Evolutionary conservation across 2,888 invertebrate species (phyloP), one percentile per base, ranked within the genome.

Genomic region (Ochropleura leucogaster): DNA sequence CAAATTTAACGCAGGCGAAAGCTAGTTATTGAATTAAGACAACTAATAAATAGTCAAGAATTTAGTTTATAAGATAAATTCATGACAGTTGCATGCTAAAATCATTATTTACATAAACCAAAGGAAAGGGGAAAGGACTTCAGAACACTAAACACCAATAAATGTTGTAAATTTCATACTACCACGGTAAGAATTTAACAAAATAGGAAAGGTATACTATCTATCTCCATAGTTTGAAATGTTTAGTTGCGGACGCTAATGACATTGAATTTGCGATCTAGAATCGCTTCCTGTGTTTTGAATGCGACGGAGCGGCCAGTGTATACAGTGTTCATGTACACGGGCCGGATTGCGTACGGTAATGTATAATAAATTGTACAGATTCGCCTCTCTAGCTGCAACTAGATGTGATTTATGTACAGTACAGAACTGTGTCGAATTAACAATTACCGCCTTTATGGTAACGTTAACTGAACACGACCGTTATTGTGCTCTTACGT

Each of bases 391-490:
- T 90, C 89, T 82, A 79, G 88, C 88, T 91, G 90, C 92, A 94
- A 93, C 92, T 92, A 92, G 93, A 86, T 92, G 92, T 94, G 94
- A 95, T 95, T 95, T 95, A 95, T 94, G 93, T 90, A 90, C 89
- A 89, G 93, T 90, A 90, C 89, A 89, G 87, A 89, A 93, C 93
- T 95, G 92, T 94, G 92, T 92, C 95, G 94, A 95, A 95, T 95
- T 93, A 93, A 95, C 94, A 95, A 95, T 95, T 93, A 92, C 92
- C 86, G 90, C 89, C 89, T 91, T 88, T 89, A 90, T 89, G 85
- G 89, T 87, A 90, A 91, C 86, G 90, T 90, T 89, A 86, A 74
- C 86, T 71, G 80, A 85, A 86, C 87, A 71, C 64, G 86, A 91
- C 93, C 94, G 93, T 93, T 94, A 93, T 89, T 80, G 77, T 71